phyloP scores from a whole-genome alignment of 2,888 invertebrate species.

The Merodon equestris region DNA sequence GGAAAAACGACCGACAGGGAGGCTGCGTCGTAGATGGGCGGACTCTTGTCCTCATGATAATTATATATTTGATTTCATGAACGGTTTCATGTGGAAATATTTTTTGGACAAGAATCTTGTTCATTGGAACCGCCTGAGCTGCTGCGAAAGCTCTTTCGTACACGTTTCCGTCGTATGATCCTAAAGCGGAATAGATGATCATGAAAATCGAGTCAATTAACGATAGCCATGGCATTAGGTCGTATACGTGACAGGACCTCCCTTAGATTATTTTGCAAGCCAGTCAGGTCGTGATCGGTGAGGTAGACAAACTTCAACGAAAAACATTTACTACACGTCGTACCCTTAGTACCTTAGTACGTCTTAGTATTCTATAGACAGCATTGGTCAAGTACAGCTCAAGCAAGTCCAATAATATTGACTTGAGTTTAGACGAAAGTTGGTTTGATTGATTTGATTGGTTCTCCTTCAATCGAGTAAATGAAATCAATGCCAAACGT shows the following conservation, averaged over 20 bases:
- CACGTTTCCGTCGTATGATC: constrained; percentile 92
- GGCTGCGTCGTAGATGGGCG: no score
- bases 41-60: no score
- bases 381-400: constrained; percentile 89
- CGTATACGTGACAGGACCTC: constrained; percentile 85
- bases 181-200: constrained; percentile 89
- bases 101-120: constrained; percentile 88
- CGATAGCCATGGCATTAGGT: constrained; percentile 93
- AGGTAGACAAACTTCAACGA: constrained; percentile 74
- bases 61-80: constrained; percentile 82
- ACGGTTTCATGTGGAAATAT: constrained; percentile 84
- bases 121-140: constrained; percentile 90
- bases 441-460: constrained; percentile 79
- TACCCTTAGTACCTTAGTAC: constrained; percentile 88
- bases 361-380: constrained; percentile 87
- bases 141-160: constrained; percentile 90
- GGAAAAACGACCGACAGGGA: no score
- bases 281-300: constrained; percentile 74
- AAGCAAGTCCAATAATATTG: constrained; percentile 85
- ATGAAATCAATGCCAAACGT: no score
- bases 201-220: constrained; percentile 93
- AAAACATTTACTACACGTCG: neutral
- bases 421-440: constrained; percentile 82
- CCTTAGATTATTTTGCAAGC: constrained; percentile 85
- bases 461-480: constrained; percentile 82